Evolutionary conservation across 2,888 invertebrate species (phyloP).

Genomic region (Drosophila rubida): DNA sequence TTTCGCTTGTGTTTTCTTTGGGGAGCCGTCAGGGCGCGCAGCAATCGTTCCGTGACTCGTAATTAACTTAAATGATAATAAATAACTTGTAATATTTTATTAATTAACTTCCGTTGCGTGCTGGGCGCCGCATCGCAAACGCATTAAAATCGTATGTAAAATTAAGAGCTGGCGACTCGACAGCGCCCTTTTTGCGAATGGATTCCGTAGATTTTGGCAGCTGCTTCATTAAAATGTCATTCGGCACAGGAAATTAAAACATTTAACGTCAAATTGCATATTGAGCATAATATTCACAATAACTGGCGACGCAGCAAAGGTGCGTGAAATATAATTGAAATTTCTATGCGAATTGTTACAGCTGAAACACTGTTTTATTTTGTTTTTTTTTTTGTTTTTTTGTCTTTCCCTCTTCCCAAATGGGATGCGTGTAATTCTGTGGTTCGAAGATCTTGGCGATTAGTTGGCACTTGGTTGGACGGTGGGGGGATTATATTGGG

Average conservation of each 20-base stretch:
- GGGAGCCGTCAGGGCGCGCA: constrained; percentile 1
- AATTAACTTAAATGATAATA: constrained; percentile 79
- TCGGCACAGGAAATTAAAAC: constrained; percentile 82
- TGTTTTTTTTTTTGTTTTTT: too few relatives aligned
- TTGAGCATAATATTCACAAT: constrained; percentile 44
- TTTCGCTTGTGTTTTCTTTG: background rate
- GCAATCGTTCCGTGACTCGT: constrained; percentile 29
- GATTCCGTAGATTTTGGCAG: constrained; percentile 59
- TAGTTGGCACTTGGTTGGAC: constrained; percentile 34
- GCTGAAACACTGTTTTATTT: background rate
- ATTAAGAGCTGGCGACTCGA: constrained; percentile 55
- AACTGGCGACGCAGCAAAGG: constrained; percentile 42
- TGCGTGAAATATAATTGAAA: constrained; percentile 38
- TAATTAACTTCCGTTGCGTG: constrained; percentile 76
- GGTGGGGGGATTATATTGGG: constrained; percentile 30
- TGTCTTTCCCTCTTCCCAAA: too few relatives aligned
- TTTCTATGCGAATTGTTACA: constrained; percentile 12
- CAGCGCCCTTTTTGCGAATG: constrained; percentile 35
- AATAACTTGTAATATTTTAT: constrained; percentile 80
- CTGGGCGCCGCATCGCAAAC: constrained; percentile 36
- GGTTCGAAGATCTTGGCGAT: constrained; percentile 14
- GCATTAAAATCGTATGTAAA: constrained; percentile 78
- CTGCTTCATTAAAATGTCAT: constrained; percentile 83
- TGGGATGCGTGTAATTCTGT: background rate
- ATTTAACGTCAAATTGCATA: constrained; percentile 71